Conservation (phyloP, 2,797 vertebrate genomes). For the Pseudochaenichthys georgianus region DNA sequence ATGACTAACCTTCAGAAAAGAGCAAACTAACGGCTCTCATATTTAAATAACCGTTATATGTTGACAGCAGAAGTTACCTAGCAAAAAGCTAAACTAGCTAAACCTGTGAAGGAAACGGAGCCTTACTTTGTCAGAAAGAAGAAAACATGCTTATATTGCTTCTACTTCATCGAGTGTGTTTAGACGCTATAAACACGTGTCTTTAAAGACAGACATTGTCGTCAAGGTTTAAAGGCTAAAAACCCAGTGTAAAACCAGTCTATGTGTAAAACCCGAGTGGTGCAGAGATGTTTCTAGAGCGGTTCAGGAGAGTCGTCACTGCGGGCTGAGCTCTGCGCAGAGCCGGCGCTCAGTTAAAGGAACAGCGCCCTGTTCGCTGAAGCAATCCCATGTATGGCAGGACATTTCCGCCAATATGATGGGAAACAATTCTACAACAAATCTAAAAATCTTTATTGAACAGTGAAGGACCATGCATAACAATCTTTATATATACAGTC, state of each 20-base stretch:
- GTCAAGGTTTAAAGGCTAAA: background rate
- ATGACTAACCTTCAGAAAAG: background rate
- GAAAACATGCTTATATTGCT: background rate
- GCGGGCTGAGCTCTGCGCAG: background rate
- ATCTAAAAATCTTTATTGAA: no score
- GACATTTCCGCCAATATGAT: no score
- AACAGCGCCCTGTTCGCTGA: conserved; percentile 29
- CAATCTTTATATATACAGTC: no score
- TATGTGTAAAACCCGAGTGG: background rate
- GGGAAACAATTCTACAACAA: no score
- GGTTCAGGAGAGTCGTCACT: background rate
- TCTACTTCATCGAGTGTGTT: background rate
- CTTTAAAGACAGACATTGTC: background rate
- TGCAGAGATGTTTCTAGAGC: conserved; percentile 16
- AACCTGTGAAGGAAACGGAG: conserved; percentile 6
- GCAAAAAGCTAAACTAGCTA: conserved; percentile 34
- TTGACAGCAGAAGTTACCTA: conserved; percentile 49
- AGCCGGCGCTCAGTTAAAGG: fast-evolving
- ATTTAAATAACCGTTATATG: conserved; percentile 4
- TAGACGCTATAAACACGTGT: background rate
- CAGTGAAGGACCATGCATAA: no score
- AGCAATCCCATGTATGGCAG: no score
- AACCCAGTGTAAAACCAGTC: background rate
- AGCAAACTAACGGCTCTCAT: background rate
- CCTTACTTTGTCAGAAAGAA: conserved; percentile 50